Evolutionary conservation across 2,797 vertebrate genomes (phyloP).

Genomic region (Acrocephalus scirpaceus): DNA sequence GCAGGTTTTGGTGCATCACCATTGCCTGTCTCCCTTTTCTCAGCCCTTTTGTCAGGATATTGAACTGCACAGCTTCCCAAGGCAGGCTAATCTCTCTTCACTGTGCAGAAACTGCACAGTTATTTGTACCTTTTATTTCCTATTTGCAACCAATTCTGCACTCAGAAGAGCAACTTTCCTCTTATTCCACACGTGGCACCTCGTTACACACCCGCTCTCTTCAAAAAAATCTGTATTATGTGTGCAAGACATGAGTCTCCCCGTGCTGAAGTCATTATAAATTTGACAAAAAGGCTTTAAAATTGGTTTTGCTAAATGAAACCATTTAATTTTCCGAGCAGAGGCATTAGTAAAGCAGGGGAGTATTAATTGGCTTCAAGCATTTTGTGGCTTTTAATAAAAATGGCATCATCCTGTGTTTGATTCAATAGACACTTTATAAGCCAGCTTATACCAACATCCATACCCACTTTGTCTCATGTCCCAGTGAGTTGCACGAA

Average conservation of each 20-base stretch:
- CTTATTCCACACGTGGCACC: not conserved
- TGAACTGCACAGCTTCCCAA: not conserved
- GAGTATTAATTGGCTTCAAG: slow-evolving; percentile 48
- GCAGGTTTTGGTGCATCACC: not conserved
- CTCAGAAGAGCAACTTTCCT: not conserved
- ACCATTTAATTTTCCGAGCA: slow-evolving; percentile 4
- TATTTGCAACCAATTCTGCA: not conserved
- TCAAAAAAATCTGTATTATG: not conserved
- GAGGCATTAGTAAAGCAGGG: not conserved
- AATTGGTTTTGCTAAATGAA: slow-evolving; percentile 35
- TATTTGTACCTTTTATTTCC: not conserved
- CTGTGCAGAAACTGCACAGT: not conserved
- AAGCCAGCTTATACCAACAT: not conserved
- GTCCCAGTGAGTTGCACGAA: not conserved
- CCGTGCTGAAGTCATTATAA: not conserved
- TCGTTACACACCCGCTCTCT: not conserved
- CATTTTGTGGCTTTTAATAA: slow-evolving; percentile 63
- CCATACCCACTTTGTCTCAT: not conserved
- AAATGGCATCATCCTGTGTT: slow-evolving; percentile 7
- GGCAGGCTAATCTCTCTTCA: not conserved
- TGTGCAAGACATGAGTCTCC: not conserved
- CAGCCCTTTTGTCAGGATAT: not conserved
- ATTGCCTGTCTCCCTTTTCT: rapidly evolving
- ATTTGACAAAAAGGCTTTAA: not conserved
- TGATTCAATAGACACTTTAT: not conserved